Conservation (phyloP, 2,888 invertebrate genomes). For the Trachelus stipa region DNA sequence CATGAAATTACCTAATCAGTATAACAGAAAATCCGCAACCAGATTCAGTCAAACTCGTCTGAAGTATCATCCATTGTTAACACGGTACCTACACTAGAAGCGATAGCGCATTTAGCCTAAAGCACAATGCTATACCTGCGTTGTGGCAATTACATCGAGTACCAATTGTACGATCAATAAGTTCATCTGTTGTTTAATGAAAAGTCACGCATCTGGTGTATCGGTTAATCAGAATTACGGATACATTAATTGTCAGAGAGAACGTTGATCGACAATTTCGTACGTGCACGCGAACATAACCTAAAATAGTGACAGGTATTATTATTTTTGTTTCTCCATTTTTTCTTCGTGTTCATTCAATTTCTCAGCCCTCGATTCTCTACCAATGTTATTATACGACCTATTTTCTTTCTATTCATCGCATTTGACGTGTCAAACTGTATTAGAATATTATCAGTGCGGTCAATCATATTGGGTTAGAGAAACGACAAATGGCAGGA, state of each 20-base stretch:
- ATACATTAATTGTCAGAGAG: neutral
- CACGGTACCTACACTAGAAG: neutral
- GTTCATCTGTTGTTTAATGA: neutral
- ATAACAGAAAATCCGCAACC: neutral
- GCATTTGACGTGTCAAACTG: slow-evolving; percentile 6
- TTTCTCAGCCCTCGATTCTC: neutral
- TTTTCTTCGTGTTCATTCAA: neutral
- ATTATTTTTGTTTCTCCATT: neutral
- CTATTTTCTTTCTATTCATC: slow-evolving; percentile 1
- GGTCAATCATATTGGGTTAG: neutral
- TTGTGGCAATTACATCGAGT: neutral
- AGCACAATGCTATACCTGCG: neutral
- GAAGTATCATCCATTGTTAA: neutral
- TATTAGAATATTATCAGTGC: neutral
- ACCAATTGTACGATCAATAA: neutral
- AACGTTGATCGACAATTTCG: neutral
- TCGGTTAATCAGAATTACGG: neutral
- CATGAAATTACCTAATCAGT: neutral
- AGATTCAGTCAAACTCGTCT: neutral
- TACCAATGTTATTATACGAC: neutral
- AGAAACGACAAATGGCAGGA: slow-evolving; percentile 4
- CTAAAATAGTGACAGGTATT: neutral
- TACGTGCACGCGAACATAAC: neutral
- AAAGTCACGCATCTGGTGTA: neutral
- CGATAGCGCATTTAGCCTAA: neutral